phyloP scores from a whole-genome alignment of 23 tunicate species.

The Trididemnum nubilum region DNA sequence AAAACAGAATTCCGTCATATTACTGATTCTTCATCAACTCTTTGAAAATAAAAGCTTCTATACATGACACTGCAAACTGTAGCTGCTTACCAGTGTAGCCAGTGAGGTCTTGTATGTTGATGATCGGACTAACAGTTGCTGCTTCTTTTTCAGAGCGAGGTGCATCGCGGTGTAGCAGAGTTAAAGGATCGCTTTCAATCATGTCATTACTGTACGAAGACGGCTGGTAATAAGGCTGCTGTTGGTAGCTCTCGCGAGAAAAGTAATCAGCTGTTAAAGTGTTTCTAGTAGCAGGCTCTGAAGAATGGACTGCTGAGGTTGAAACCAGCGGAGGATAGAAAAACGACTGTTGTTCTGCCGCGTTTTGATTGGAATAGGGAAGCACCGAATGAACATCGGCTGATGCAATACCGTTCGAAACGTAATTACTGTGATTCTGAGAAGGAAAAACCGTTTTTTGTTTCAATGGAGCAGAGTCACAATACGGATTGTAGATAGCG shows the following conservation, averaged over 20 bases:
- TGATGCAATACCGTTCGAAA: neutral
- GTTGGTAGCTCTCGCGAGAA: neutral
- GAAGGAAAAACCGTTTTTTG: neutral
- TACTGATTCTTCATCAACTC: too few relatives aligned
- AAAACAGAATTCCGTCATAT: too few relatives aligned
- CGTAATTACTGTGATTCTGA: neutral
- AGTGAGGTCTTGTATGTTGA: slow-evolving; percentile 77
- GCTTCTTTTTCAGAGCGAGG: slow-evolving; percentile 11
- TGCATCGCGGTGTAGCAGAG: neutral
- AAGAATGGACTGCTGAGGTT: neutral
- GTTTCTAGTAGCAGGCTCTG: neutral
- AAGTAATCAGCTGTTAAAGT: neutral
- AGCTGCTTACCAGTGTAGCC: slow-evolving; percentile 72
- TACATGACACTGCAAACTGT: too few relatives aligned
- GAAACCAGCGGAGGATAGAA: neutral
- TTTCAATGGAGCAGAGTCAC: neutral
- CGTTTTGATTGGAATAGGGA: neutral
- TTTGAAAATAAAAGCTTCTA: too few relatives aligned
- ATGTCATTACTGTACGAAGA: neutral
- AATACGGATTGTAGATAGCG: neutral
- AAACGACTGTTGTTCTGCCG: neutral
- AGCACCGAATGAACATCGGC: neutral
- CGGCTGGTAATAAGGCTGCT: neutral
- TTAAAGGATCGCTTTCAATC: neutral
- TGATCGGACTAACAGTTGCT: slow-evolving; percentile 60